phyloP scores from a whole-genome alignment of 2,113 vertebrate genomes.

The Hirundichthys speculiger region DNA sequence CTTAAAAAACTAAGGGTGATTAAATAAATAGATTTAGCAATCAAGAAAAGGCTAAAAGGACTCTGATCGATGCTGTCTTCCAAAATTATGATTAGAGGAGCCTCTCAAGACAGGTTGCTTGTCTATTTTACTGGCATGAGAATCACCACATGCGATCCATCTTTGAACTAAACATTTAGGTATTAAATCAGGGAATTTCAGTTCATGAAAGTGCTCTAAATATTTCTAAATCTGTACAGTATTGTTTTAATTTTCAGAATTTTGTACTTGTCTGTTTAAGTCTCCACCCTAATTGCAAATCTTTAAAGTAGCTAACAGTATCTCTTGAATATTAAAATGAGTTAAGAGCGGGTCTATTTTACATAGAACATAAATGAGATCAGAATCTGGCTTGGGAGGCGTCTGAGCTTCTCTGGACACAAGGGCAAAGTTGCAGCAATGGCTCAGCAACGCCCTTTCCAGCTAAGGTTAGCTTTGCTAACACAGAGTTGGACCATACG shows the following conservation, averaged over 20 bases:
- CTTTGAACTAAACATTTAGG: too few species aligned
- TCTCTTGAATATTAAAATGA: too few species aligned
- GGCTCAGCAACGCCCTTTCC: conserved; percentile 78
- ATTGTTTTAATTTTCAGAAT: background rate
- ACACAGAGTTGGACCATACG: conserved; percentile 37
- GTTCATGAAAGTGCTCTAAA: too few species aligned
- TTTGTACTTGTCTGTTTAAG: background rate
- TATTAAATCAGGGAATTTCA: too few species aligned
- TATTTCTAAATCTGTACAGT: background rate
- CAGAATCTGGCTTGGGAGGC: conserved; percentile 31
- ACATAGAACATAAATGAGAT: background rate
- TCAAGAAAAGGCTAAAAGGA: too few species aligned
- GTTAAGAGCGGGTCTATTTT: background rate
- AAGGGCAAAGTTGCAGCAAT: conserved; percentile 78
- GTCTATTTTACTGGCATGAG: too few species aligned
- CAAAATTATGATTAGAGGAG: too few species aligned
- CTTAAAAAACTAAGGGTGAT: too few species aligned
- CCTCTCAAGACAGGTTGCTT: too few species aligned
- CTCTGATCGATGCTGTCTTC: too few species aligned
- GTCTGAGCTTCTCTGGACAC: conserved; percentile 57
- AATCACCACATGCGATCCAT: too few species aligned
- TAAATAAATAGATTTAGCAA: too few species aligned
- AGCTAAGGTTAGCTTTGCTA: conserved; percentile 72
- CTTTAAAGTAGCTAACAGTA: background rate
- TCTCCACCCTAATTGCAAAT: conserved; percentile 43